phyloP scores from a whole-genome alignment of 2,113 vertebrate genomes.

The Xiphorhynchus elegans region DNA sequence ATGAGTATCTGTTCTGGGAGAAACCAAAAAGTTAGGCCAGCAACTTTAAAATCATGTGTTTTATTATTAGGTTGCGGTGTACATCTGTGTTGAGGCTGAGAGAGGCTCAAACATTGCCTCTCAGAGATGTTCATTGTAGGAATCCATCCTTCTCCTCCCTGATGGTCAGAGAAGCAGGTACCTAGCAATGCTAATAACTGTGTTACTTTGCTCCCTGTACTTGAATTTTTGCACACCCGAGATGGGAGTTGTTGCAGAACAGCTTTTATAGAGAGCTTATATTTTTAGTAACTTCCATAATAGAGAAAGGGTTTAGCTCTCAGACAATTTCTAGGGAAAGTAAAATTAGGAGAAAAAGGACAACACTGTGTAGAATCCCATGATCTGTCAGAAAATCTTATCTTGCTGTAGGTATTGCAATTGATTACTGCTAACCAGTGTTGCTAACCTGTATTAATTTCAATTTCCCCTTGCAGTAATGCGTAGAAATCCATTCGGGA shows the following conservation, averaged over 20 bases:
- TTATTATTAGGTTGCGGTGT: neutral
- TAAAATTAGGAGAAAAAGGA: neutral
- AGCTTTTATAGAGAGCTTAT: neutral
- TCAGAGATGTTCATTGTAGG: neutral
- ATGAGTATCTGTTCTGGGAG: neutral
- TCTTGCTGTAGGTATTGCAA: neutral
- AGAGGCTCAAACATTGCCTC: neutral
- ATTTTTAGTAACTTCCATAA: neutral
- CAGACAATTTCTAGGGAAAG: neutral
- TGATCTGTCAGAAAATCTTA: neutral
- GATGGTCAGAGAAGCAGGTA: neutral
- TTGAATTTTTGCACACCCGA: neutral
- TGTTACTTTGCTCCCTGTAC: neutral
- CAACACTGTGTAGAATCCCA: neutral
- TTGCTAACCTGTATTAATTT: conserved; percentile 43
- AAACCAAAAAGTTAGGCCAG: neutral
- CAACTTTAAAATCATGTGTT: neutral
- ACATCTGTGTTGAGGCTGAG: neutral
- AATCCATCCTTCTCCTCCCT: neutral
- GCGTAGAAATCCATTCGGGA: conserved; percentile 90
- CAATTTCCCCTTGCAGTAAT: conserved; percentile 84
- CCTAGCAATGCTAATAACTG: neutral
- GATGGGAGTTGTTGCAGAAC: neutral
- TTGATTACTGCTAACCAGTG: neutral
- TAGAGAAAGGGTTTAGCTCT: neutral